Percentiles rank a stretch among this genome's conserved stretches.
Evolutionary conservation across 1,140 invertebrate species (phyloP).

Genomic region (Arctopsyche grandis): DNA sequence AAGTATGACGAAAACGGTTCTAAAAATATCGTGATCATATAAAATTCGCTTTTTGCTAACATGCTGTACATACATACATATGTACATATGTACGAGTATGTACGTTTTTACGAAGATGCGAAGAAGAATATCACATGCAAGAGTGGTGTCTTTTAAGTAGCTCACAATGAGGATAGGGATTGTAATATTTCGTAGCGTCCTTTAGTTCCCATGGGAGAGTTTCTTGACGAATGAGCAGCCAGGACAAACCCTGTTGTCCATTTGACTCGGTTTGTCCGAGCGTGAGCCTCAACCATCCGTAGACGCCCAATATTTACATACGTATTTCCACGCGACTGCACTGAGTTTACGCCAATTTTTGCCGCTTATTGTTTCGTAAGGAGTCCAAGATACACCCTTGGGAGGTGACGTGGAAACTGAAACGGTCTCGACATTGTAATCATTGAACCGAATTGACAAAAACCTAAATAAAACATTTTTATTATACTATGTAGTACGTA

Average conservation of each 20-base stretch:
- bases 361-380: constrained; percentile 51
- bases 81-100: neutral
- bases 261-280: neutral
- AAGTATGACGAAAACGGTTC: too few relatives aligned
- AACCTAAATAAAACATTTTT: too few relatives aligned
- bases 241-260: neutral
- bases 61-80: neutral
- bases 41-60: too few relatives aligned
- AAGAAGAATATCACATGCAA: neutral
- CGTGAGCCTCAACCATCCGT: constrained; percentile 40
- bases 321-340: constrained; percentile 40
- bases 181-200: neutral
- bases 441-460: neutral
- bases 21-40: too few relatives aligned
- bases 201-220: neutral
- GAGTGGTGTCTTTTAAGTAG: too few relatives aligned
- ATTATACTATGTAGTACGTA: too few relatives aligned
- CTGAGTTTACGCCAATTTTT: constrained; percentile 52
- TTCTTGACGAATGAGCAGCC: neutral
- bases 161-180: too few relatives aligned
- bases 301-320: constrained; percentile 53
- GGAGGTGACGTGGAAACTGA: constrained; percentile 1
- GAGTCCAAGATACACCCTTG: neutral
- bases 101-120: neutral
- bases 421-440: neutral